Percentiles rank a stretch among this genome's conserved stretches.
phyloP scores from a whole-genome alignment of 2,113 vertebrate species.

The Chroicocephalus ridibundus region DNA sequence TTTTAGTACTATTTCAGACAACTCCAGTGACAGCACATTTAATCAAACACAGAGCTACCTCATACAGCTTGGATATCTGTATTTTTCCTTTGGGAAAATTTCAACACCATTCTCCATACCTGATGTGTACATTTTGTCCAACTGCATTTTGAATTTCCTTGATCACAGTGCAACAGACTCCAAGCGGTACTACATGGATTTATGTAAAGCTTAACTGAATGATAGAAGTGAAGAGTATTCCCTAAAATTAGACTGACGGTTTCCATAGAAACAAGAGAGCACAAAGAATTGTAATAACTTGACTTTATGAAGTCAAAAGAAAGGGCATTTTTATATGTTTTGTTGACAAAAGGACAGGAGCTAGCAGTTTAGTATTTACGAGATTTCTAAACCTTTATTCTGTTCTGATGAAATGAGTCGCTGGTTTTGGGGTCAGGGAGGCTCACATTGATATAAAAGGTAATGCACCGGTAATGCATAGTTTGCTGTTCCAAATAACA shows the following conservation, averaged over 20 bases:
- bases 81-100: not conserved
- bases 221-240: not conserved
- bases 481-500: not conserved
- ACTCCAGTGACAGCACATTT: not conserved
- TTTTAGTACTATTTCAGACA: not conserved
- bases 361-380: not conserved
- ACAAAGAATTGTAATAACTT: constrained; percentile 32
- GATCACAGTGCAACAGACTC: not conserved
- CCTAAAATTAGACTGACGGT: constrained; percentile 49
- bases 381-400: not conserved
- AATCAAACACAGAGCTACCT: not conserved
- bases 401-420: not conserved
- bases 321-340: not conserved
- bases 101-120: not conserved
- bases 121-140: not conserved
- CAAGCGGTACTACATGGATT: not conserved
- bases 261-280: constrained; percentile 39
- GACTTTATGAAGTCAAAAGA: not conserved
- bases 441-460: not conserved
- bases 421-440: not conserved
- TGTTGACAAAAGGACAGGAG: not conserved
- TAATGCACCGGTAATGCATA: not conserved
- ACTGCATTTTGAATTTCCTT: not conserved
- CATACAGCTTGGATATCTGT: not conserved
- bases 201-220: not conserved